Evolutionary conservation across 2,113 vertebrate genomes (phyloP).

Genomic region (Triplophysa siluroides): DNA sequence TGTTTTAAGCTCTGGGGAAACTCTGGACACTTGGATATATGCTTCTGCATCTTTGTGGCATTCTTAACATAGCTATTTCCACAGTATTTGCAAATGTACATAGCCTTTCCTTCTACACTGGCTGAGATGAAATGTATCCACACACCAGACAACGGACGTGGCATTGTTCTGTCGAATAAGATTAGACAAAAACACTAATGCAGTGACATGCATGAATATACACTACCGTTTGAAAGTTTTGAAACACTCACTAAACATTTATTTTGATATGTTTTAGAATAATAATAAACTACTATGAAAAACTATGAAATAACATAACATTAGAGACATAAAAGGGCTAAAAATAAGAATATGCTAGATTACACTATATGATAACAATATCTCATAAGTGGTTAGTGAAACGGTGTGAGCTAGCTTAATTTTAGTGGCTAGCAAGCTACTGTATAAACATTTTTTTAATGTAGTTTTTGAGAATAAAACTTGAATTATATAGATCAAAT

Average conservation of each 20-base stretch:
- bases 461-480: background rate
- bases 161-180: constrained; percentile 57
- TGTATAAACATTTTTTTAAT: background rate
- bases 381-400: background rate
- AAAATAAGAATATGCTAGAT: too few relatives aligned
- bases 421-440: constrained; percentile 5
- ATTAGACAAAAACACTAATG: constrained; percentile 14
- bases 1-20: constrained; percentile 18
- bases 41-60: constrained; percentile 62
- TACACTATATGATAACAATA: too few relatives aligned
- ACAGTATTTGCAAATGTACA: constrained; percentile 63
- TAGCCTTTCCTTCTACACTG: constrained; percentile 55
- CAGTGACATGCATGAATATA: background rate
- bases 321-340: too few relatives aligned
- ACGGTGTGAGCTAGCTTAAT: background rate
- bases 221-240: too few relatives aligned
- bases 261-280: too few relatives aligned
- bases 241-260: too few relatives aligned
- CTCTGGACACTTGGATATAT: constrained; percentile 60
- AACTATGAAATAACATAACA: too few relatives aligned
- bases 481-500: background rate
- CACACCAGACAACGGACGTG: constrained; percentile 56
- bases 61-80: constrained; percentile 57
- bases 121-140: constrained; percentile 62
- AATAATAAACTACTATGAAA: too few relatives aligned